Base-by-base conservation (phyloP, 2,888 invertebrate species). In the Drosophila parthenogenetica region DNA sequence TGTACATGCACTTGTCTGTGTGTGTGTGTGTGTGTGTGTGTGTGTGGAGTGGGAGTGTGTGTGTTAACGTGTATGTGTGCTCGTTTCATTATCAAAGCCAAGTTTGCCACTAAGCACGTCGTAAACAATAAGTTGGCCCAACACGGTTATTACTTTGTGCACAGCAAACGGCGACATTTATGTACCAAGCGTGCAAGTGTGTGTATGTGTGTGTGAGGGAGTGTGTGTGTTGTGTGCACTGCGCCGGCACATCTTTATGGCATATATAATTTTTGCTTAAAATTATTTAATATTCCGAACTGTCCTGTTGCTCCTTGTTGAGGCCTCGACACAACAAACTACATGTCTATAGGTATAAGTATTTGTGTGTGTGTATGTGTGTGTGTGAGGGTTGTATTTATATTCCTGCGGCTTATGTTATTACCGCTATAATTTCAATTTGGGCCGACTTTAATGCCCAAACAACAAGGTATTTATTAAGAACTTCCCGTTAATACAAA, bases 71-170 rank as follows among this genome's bases (percentile, higher is more conserved):
- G 50, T 57, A 61, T 77, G 69, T 63, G 25, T 69, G 70, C 65
- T 69, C 64, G 79, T 82, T 82, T 82, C 88, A 82, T 82, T 82
- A 82, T 87, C 82, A 82, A 87, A 81, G 88, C 79, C 86, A 71
- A 82, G 88, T 82, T 89, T 82, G 80, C 79, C 86, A 85, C 87
- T 86, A 89, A 89, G 87, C 89, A 89, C 86, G 73, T 89, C 88
- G 86, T 87, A 87, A 87, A 87, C 89, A 85, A 87, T 87, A 87
- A 89, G 80, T 89, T 87, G 85, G 79, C 73, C 74, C 77, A 71
- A 67, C 77, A 77, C 75, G 79, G 75, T 71, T 73, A 79, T 79
- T 76, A 59, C 76, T 61, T 78, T 73, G 54, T 57, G 77, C 71
- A 46, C 71, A 65, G 43, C 73, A 70, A 75, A 58, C 57, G 57